These are phyloP conservation scores for Centruroides sculpturatus DNA, from an alignment of 1,140 invertebrate genomes.

Conservation along the genomic window DNA sequence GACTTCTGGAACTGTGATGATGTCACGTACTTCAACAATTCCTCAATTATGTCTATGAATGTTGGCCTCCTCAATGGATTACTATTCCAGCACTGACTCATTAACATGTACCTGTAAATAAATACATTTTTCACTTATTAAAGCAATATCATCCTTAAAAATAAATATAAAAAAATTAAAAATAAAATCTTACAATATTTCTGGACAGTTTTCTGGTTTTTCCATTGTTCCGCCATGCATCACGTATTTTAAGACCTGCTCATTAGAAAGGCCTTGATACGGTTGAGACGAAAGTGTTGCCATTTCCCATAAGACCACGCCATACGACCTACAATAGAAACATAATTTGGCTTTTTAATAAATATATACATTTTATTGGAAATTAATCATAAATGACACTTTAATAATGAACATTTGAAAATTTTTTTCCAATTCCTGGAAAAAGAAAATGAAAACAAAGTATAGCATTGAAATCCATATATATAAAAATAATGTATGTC, in stretches of 20 bases:
- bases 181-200: slow-evolving; percentile 43
- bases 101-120: slow-evolving; percentile 50
- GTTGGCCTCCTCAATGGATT: slow-evolving; percentile 58
- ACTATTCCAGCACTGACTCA: slow-evolving; percentile 77
- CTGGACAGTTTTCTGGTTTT: slow-evolving; percentile 81
- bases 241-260: slow-evolving; percentile 67
- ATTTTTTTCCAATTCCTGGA: no score
- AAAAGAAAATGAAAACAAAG: no score
- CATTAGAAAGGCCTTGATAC: slow-evolving; percentile 66
- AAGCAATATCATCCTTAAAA: neutral
- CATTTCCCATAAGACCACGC: slow-evolving; percentile 96
- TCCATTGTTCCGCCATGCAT: slow-evolving; percentile 86
- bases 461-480: no score
- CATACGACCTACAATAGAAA: slow-evolving; percentile 44
- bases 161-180: neutral
- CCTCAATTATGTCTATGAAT: slow-evolving; percentile 59
- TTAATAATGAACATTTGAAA: no score
- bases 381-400: no score
- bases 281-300: slow-evolving; percentile 89
- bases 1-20: neutral
- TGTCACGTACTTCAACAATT: slow-evolving; percentile 13
- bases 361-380: no score
- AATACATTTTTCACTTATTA: neutral
- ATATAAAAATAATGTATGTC: no score
- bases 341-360: no score